Percentiles rank a stretch among this genome's conserved stretches.
Evolutionary conservation across 2,888 invertebrate genomes (phyloP).

Genomic region (Brachycybe producta): DNA sequence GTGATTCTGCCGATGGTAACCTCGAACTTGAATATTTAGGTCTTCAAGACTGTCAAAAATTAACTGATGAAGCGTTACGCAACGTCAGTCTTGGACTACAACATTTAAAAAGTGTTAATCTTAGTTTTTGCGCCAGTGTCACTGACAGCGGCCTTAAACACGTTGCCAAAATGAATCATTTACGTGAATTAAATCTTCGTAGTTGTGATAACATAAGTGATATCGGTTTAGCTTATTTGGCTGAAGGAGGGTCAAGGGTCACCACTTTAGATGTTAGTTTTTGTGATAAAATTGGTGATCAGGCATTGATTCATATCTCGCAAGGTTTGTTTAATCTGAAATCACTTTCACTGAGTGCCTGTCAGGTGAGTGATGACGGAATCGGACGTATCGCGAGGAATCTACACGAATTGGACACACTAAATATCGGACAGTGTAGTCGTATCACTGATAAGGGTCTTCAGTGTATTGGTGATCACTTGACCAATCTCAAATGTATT

Average conservation of each 20-base stretch:
- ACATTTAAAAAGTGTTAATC: conserved; percentile 72
- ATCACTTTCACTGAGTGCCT: conserved; percentile 73
- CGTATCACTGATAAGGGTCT: conserved; percentile 78
- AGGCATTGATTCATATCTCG: conserved; percentile 75
- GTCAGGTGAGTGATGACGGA: conserved; percentile 85
- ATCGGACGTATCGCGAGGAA: conserved; percentile 67
- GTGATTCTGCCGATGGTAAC: conserved; percentile 33
- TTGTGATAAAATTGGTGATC: conserved; percentile 89
- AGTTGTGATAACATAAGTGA: conserved; percentile 91
- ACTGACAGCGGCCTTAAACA: conserved; percentile 85
- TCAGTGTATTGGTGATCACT: conserved; percentile 62
- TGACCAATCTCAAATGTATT: conserved; percentile 70
- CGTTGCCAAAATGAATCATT: conserved; percentile 65
- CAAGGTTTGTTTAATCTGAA: conserved; percentile 72
- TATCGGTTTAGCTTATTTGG: conserved; percentile 77
- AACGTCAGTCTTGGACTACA: conserved; percentile 66
- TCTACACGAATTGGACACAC: conserved; percentile 69
- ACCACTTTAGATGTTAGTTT: conserved; percentile 80
- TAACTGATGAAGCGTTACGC: conserved; percentile 79
- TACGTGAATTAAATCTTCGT: conserved; percentile 74
- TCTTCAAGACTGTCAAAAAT: conserved; percentile 85
- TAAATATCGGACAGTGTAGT: conserved; percentile 88
- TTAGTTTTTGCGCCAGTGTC: conserved; percentile 86
- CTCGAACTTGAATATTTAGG: conserved; percentile 69
- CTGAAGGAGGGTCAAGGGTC: conserved; percentile 68